Conservation (phyloP, 1,140 invertebrate species). For the Battus philenor region DNA sequence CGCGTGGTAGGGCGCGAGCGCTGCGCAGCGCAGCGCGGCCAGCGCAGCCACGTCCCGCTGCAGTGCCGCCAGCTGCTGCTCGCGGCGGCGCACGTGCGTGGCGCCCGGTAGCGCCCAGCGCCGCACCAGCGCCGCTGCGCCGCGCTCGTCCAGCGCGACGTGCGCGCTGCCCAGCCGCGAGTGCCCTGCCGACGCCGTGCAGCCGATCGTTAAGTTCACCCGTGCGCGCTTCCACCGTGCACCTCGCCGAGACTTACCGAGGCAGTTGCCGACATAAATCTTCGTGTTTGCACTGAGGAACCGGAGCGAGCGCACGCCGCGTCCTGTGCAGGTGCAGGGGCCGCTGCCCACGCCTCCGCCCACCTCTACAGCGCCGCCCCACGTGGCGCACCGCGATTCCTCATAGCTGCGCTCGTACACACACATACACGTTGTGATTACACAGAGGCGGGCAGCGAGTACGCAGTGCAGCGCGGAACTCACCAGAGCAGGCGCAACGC, state of each 20-base stretch:
- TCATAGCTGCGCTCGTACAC: neutral
- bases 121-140: constrained; percentile 43
- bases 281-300: constrained; percentile 76
- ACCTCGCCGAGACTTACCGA: constrained; percentile 53
- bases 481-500: constrained; percentile 2
- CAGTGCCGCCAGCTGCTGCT: constrained; percentile 70
- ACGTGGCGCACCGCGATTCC: neutral
- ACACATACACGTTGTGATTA: no score
- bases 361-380: neutral
- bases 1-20: constrained; percentile 83
- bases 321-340: neutral
- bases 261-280: constrained; percentile 75
- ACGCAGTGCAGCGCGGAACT: neutral
- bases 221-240: neutral
- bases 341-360: neutral
- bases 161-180: constrained; percentile 53
- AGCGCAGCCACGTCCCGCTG: constrained; percentile 85
- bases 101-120: constrained; percentile 75
- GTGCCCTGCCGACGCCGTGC: constrained; percentile 34
- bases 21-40: constrained; percentile 79
- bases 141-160: constrained; percentile 58
- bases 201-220: no score
- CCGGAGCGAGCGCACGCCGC: constrained; percentile 46
- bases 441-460: no score
- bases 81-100: constrained; percentile 45